Base-by-base conservation (phyloP, 2,797 vertebrate genomes). In the Bufotes viridis region DNA sequence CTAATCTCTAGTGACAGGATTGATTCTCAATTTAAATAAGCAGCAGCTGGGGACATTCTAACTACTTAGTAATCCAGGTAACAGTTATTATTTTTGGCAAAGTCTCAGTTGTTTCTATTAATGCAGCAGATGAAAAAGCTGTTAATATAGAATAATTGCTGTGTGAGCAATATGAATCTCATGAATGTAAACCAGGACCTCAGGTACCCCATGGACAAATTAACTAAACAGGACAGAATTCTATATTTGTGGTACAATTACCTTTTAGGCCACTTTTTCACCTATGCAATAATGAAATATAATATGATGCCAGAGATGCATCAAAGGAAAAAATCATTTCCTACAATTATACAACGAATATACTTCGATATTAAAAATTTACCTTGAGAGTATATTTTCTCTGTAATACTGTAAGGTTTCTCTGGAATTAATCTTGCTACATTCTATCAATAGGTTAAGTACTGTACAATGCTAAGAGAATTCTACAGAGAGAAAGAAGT, bases 391-490 rank as follows among this genome's bases (percentile, higher is more conserved):
- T 24, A 51, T 67, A 51, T 42, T 24, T 81, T 24, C 29, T 65
- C 24, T 65, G 55, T 24, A 84, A 26, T 13, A 60, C 20, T 49
- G 70, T 75, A 49, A 55, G 17, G 55, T 60, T 76, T 84, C 82
- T 84, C 10, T 13, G 17, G 17, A 61, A 60, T 84, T 84, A 49
- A 74, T 42, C 29, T 57, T 24, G 29, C 55, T 5, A 17, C 61
- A 84, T 84, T 57, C 57, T 70, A 84, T 84, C 82, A 76, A 84
- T 76, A 75, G 82, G 57, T 75, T 61, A 84, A 49, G 69, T 58
- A 84, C 55, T 74, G 69, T 84, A 84, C 82, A 84, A 74, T 51
- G 55, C 70, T 60, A 75, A 75, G 6, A 51, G 57, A 75, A 75
- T 42, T 84, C 70, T 61, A 51, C 34, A 49, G 70, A 84, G 82